Evolutionary conservation across 2,888 invertebrate species (phyloP).

Genomic region (Noctua janthe): DNA sequence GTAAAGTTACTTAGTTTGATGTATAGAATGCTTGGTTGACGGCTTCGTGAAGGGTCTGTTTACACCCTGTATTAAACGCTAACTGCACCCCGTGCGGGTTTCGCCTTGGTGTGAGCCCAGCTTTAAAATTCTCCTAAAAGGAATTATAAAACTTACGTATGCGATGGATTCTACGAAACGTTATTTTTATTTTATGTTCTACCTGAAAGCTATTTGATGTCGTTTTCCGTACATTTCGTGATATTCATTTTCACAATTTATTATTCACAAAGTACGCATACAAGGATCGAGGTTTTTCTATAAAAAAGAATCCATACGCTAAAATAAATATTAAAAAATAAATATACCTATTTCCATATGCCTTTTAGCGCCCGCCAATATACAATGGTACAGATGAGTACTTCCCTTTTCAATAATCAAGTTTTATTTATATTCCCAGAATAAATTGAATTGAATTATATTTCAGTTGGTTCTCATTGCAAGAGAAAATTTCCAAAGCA

Average conservation of each 20-base stretch:
- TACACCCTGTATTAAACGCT: background rate
- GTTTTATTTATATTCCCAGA: background rate
- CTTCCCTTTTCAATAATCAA: background rate
- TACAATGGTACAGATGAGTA: too few species aligned
- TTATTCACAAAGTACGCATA: background rate
- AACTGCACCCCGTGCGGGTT: background rate
- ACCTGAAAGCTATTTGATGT: background rate
- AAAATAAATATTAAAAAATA: background rate
- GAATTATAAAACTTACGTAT: background rate
- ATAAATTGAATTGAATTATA: background rate
- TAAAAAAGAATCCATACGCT: background rate
- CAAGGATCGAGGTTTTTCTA: background rate
- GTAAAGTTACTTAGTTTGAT: too few species aligned
- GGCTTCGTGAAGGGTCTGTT: too few species aligned
- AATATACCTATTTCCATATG: background rate
- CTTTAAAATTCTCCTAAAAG: background rate
- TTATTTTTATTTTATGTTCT: background rate
- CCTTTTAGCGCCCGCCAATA: background rate
- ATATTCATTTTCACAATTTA: background rate
- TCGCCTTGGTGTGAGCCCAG: background rate
- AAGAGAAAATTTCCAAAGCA: too few species aligned
- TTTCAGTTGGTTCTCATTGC: too few species aligned
- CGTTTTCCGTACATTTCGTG: background rate
- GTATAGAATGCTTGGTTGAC: too few species aligned
- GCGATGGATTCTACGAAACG: background rate